Conservation (phyloP, 2,888 invertebrate species). For the Sthenelais limicola region DNA sequence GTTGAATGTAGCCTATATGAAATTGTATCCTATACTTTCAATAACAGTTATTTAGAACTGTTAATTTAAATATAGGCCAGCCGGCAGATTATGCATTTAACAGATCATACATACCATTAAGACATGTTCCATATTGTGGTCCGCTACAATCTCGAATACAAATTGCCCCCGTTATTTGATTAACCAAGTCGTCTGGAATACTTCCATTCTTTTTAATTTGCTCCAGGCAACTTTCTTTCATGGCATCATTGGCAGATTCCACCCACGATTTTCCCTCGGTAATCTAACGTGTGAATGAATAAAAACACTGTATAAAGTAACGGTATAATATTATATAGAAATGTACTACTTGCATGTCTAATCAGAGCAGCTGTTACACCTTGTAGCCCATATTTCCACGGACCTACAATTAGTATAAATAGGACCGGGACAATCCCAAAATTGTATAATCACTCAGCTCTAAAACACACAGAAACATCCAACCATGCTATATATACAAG, state of each 20-base stretch:
- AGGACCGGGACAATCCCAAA: neutral
- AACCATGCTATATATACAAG: neutral
- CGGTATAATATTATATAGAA: too few species aligned
- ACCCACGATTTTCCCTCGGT: slow-evolving; percentile 48
- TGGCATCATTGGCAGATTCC: slow-evolving; percentile 52
- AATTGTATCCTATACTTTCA: too few species aligned
- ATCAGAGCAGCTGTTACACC: too few species aligned
- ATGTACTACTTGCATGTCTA: too few species aligned
- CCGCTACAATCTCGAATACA: slow-evolving; percentile 50
- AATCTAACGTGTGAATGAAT: too few species aligned
- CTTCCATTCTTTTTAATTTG: slow-evolving; percentile 49
- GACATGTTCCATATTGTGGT: slow-evolving; percentile 45
- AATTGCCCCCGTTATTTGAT: slow-evolving; percentile 40
- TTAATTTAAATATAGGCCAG: neutral
- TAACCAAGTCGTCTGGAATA: slow-evolving; percentile 42
- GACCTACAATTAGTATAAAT: neutral
- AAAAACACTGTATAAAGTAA: too few species aligned
- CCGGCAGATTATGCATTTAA: neutral
- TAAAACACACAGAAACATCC: neutral
- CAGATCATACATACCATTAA: too few species aligned
- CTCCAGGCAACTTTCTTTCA: slow-evolving; percentile 54
- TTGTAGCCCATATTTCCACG: neutral
- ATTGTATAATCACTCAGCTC: neutral
- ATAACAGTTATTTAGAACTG: too few species aligned
- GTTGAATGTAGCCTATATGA: neutral